Evolutionary conservation across 2,888 invertebrate species (phyloP).

Genomic region (Cybosia mesomella): DNA sequence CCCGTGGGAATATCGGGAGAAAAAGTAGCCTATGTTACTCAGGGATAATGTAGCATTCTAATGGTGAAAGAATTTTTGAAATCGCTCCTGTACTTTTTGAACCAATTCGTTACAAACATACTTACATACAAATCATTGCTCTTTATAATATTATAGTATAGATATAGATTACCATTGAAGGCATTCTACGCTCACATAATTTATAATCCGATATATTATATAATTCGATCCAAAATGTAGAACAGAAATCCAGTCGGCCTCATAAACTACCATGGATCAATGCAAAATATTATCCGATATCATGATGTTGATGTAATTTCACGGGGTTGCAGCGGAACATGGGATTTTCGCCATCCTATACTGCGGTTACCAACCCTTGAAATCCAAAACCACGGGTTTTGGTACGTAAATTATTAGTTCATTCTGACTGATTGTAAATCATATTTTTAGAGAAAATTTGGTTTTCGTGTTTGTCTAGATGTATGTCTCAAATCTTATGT

Average conservation of each 20-base stretch:
- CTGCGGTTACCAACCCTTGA: constrained; percentile 40
- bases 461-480: constrained; percentile 12
- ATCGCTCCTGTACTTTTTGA: too few relatives aligned
- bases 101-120: too few relatives aligned
- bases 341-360: constrained; percentile 30
- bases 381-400: constrained; percentile 43
- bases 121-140: too few relatives aligned
- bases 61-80: too few relatives aligned
- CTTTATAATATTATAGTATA: too few relatives aligned
- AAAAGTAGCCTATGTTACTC: too few relatives aligned
- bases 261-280: constrained; percentile 18
- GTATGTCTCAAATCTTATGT: too few relatives aligned
- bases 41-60: too few relatives aligned
- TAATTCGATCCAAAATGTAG: constrained; percentile 2
- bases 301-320: constrained; percentile 46
- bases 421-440: constrained; percentile 12
- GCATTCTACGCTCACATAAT: not conserved
- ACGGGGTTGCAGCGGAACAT: constrained; percentile 37
- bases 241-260: constrained; percentile 13
- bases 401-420: constrained; percentile 44
- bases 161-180: not conserved
- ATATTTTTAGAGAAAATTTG: constrained; percentile 30
- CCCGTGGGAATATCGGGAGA: too few relatives aligned
- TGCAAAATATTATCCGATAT: constrained; percentile 32
- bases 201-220: not conserved